A percentile compares a stretch with the other conserved stretches of the same genome.
Conservation (phyloP, 2,888 invertebrate genomes). For the Amphipoea lucens region DNA sequence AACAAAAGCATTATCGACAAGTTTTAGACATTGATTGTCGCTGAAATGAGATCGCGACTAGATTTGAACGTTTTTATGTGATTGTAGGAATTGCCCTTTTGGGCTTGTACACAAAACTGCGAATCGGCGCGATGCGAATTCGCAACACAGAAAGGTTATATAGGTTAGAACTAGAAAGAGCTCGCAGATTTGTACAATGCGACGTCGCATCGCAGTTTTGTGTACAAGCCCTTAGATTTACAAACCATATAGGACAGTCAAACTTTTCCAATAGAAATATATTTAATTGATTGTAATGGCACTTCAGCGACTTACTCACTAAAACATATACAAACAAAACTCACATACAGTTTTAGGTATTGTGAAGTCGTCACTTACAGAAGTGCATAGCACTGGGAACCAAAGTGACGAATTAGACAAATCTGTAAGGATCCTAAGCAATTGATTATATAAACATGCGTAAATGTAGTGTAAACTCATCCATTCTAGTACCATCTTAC, state of each 20-base stretch:
- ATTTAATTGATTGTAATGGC: background rate
- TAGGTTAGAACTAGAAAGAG: no score
- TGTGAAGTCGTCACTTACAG: background rate
- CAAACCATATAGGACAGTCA: background rate
- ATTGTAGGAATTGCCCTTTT: background rate
- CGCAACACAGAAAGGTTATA: no score
- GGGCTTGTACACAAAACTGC: no score
- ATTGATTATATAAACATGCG: background rate
- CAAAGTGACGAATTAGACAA: background rate
- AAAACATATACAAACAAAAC: background rate
- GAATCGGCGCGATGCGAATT: no score
- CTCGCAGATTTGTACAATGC: no score
- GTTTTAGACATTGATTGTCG: background rate
- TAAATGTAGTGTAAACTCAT: slow-evolving; percentile 23
- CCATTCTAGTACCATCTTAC: slow-evolving; percentile 1
- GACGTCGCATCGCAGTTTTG: no score
- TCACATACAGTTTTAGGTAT: background rate
- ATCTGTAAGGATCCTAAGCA: background rate
- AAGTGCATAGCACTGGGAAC: background rate
- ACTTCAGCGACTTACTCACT: background rate
- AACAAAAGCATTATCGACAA: background rate
- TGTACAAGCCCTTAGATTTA: background rate
- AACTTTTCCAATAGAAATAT: background rate
- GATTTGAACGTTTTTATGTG: background rate
- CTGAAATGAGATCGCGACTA: no score